A percentile compares a stretch with the other conserved stretches of the same genome.
Evolutionary conservation across 2,888 invertebrate genomes (phyloP).

Genomic region (Pseudanteris insignis): DNA sequence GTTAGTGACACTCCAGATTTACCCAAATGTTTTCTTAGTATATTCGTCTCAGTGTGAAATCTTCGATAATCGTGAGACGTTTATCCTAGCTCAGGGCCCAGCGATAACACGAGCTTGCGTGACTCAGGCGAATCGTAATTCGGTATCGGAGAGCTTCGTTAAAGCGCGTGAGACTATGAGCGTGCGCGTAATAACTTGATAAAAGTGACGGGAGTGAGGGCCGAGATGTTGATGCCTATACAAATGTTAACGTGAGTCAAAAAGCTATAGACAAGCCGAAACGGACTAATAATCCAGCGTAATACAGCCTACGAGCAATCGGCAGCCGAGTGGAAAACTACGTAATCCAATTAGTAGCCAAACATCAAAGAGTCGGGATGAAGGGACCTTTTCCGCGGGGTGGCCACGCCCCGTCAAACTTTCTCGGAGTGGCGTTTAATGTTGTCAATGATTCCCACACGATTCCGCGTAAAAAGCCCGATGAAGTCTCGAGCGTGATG

Average conservation of each 20-base stretch:
- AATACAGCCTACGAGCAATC: conserved; percentile 36
- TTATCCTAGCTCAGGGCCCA: too few relatives aligned
- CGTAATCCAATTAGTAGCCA: conserved; percentile 44
- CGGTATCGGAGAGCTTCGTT: too few relatives aligned
- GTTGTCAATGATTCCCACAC: conserved; percentile 23
- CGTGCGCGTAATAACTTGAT: conserved; percentile 30
- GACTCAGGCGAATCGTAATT: too few relatives aligned
- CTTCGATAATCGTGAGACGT: too few relatives aligned
- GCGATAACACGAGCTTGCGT: too few relatives aligned
- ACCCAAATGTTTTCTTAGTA: too few relatives aligned
- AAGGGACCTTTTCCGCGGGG: conserved; percentile 33
- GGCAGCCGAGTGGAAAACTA: conserved; percentile 42
- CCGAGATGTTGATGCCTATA: too few relatives aligned
- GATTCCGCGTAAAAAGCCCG: conserved; percentile 6
- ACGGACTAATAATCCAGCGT: conserved; percentile 34
- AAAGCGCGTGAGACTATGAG: conserved; percentile 31
- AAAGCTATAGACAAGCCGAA: conserved; percentile 16
- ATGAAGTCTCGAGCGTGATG: conserved; percentile 3
- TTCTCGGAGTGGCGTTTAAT: conserved; percentile 22
- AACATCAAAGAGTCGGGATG: conserved; percentile 38
- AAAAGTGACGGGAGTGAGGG: too few relatives aligned
- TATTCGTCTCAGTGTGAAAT: too few relatives aligned
- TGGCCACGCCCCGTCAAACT: conserved; percentile 34
- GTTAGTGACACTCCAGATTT: too few relatives aligned
- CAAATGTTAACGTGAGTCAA: too few relatives aligned